Percentiles rank a stretch among this genome's conserved stretches.
Conservation (phyloP, 2,113 vertebrate genomes). For the Prolemur simus region DNA sequence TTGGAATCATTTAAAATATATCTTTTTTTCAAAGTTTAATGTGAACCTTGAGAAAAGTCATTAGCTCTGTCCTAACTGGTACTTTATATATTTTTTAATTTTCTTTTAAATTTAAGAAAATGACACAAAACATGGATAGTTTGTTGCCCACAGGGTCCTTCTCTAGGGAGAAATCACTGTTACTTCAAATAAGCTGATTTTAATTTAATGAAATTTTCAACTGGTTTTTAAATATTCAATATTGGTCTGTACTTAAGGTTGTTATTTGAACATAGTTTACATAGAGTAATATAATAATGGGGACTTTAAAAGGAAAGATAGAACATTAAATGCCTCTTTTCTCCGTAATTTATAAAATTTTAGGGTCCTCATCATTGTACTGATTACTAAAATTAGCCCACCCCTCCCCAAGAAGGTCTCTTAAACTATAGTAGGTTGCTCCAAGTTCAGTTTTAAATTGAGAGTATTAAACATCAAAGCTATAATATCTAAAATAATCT, state of each 20-base stretch:
- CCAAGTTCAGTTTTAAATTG: conserved; percentile 34
- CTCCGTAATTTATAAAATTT: conserved; percentile 16
- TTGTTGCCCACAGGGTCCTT: not conserved
- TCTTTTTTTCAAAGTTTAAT: conserved; percentile 39
- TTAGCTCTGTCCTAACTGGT: conserved; percentile 27
- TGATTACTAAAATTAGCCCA: not conserved
- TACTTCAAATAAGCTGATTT: conserved; percentile 49
- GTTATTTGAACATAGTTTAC: conserved; percentile 35
- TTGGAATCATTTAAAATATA: conserved; percentile 48
- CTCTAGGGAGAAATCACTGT: not conserved
- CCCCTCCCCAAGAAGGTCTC: not conserved
- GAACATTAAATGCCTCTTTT: not conserved
- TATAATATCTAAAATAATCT: not conserved
- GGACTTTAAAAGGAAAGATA: conserved; percentile 34
- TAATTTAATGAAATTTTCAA: conserved; percentile 50
- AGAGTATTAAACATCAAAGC: not conserved
- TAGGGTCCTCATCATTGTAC: not conserved
- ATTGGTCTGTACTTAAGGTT: not conserved
- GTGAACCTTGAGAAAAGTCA: conserved; percentile 48
- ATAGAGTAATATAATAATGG: not conserved
- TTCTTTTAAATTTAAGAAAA: conserved; percentile 6
- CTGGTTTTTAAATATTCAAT: conserved; percentile 49
- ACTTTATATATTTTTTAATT: not conserved
- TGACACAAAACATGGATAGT: not conserved
- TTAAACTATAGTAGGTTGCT: not conserved